Conservation (phyloP, 1,140 invertebrate genomes). For the Cephus cinctus region DNA sequence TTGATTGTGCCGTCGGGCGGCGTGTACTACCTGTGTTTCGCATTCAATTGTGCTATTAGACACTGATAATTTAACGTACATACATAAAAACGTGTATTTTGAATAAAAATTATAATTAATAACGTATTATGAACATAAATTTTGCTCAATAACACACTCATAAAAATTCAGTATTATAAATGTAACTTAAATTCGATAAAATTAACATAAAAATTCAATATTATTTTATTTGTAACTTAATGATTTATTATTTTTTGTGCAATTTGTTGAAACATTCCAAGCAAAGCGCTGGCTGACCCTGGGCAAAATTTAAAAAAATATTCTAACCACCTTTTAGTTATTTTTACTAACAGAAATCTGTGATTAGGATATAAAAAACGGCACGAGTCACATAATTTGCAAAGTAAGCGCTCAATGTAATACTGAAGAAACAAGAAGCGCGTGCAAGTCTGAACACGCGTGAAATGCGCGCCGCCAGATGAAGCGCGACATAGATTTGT, state of each 20-base stretch:
- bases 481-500: no score
- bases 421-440: no score
- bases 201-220: slow-evolving; percentile 13
- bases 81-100: slow-evolving; percentile 5
- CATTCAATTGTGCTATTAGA: not conserved
- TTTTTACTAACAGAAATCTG: no score
- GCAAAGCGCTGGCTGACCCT: slow-evolving; percentile 16
- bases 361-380: no score
- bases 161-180: slow-evolving; percentile 9
- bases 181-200: slow-evolving; percentile 6
- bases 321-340: no score
- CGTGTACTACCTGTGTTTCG: not conserved
- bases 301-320: no score
- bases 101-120: slow-evolving; percentile 10
- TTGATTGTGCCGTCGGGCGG: slow-evolving; percentile 5
- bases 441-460: no score
- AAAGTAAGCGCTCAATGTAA: no score
- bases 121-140: slow-evolving; percentile 4
- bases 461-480: no score
- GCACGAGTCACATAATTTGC: no score
- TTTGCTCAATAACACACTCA: slow-evolving; percentile 6
- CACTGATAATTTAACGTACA: slow-evolving; percentile 3
- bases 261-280: slow-evolving; percentile 13
- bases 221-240: slow-evolving; percentile 11
- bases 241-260: slow-evolving; percentile 15